These are phyloP conservation scores for Hoplodrina ambigua DNA, from an alignment of 2,888 invertebrate genomes.

Conservation along the genomic window DNA sequence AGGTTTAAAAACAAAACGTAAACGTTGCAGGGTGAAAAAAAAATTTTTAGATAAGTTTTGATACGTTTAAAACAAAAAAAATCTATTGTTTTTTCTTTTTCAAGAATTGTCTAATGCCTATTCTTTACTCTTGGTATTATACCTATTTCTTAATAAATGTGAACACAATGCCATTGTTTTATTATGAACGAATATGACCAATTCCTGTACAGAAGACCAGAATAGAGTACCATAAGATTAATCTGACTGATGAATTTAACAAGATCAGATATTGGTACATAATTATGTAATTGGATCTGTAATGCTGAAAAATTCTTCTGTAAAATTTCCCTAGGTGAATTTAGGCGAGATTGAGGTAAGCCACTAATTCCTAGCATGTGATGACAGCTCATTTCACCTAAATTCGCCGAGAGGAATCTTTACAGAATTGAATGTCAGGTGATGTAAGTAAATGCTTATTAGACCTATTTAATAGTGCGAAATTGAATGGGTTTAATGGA, in stretches of 20 bases:
- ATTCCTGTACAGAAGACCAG: not conserved
- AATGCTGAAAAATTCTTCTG: no score
- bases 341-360: no score
- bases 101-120: conserved; percentile 7
- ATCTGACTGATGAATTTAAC: not conserved
- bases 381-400: no score
- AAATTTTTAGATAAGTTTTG: conserved; percentile 2
- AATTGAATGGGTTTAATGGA: no score
- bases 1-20: not conserved
- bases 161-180: not conserved
- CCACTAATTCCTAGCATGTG: no score
- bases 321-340: no score
- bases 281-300: no score
- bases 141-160: conserved; percentile 5
- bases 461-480: no score
- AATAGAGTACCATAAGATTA: not conserved
- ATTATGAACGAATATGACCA: not conserved
- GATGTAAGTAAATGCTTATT: no score
- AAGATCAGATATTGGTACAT: no score
- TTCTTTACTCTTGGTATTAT: not conserved
- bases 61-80: conserved; percentile 12
- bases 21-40: conserved; percentile 26
- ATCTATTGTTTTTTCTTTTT: not conserved
- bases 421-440: no score
- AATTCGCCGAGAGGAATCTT: no score